Evolutionary conservation across 2,113 vertebrate genomes (phyloP), one percentile per base, ranked within the genome.

Genomic region (Rana temporaria): DNA sequence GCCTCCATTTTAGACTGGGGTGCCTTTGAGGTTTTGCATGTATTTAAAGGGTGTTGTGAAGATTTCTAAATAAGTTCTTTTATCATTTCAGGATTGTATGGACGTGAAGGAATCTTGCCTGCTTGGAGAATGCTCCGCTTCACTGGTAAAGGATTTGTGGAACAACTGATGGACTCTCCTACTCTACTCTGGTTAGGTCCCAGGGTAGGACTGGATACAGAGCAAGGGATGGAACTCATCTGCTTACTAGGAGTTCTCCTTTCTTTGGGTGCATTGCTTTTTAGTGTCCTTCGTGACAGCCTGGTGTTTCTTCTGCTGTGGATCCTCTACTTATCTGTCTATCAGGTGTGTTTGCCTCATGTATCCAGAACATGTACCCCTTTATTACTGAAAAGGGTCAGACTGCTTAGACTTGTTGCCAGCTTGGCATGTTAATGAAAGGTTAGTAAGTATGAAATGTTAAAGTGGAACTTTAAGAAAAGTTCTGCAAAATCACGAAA

Each of bases 111-210:
- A 9, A 88, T 99, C 85, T 87, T 98, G 0, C 97, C 98, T 0
- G 95, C 95, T 0, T 92, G 95, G 1, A 90, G 82, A 86, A 92
- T 90, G 85, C 90, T 98, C 62, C 91, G 95, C 0, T 92, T 94
- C 8, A 90, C 87, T 0, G 96, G 96, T 20, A 95, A 94, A 84
- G 80, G 93, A 15, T 85, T 95, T 18, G 85, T 88, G 93, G 94
- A 96, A 57, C 97, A 94, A 85, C 85, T 98, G 18, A 88, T 87
- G 84, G 93, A 95, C 67, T 84, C 86, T 0, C 97, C 98, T 48
- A 96, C 96, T 0, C 88, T 99, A 52, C 90, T 99, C 72, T 99
- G 97, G 97, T 88, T 98, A 0, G 87, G 94, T 0, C 96, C 97
- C 0, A 78, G 0, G 0, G 85, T 98, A 7, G 95, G 96, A 32